phyloP scores from a whole-genome alignment of 2,797 vertebrate genomes.

The Limnodromus scolopaceus region DNA sequence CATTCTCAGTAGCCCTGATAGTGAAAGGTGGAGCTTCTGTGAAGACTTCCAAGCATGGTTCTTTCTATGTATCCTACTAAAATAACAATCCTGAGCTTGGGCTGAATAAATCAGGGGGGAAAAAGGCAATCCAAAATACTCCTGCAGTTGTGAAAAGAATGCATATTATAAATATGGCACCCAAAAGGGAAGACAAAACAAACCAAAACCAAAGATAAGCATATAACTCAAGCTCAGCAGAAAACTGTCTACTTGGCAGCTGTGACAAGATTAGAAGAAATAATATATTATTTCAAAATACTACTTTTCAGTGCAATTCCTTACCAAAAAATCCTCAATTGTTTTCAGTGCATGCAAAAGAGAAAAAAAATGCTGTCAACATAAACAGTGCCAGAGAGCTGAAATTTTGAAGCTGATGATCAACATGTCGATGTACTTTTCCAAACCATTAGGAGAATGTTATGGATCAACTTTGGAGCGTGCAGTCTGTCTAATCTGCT shows the following conservation, averaged over 20 bases:
- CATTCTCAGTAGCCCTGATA: neutral
- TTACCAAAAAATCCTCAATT: neutral
- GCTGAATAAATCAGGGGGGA: neutral
- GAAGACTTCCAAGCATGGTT: neutral
- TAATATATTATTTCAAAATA: neutral
- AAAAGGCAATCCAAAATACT: neutral
- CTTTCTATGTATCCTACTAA: neutral
- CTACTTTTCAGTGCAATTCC: neutral
- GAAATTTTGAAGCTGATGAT: neutral
- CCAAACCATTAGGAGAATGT: neutral
- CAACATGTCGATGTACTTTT: neutral
- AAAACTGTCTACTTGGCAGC: neutral
- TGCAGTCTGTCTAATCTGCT: neutral
- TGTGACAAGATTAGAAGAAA: neutral
- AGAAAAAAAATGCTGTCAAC: neutral
- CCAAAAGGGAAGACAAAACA: conserved; percentile 8
- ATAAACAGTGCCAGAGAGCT: neutral
- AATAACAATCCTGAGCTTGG: neutral
- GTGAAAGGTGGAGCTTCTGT: neutral
- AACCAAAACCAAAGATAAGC: conserved; percentile 13
- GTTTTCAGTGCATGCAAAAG: neutral
- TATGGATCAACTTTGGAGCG: neutral
- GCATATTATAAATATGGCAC: neutral
- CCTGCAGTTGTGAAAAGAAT: conserved; percentile 14
- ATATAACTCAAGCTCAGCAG: neutral